A percentile compares a stretch with the other conserved stretches of the same genome.
Conservation (phyloP, 2,113 vertebrate genomes). For the Oreochromis niloticus region DNA sequence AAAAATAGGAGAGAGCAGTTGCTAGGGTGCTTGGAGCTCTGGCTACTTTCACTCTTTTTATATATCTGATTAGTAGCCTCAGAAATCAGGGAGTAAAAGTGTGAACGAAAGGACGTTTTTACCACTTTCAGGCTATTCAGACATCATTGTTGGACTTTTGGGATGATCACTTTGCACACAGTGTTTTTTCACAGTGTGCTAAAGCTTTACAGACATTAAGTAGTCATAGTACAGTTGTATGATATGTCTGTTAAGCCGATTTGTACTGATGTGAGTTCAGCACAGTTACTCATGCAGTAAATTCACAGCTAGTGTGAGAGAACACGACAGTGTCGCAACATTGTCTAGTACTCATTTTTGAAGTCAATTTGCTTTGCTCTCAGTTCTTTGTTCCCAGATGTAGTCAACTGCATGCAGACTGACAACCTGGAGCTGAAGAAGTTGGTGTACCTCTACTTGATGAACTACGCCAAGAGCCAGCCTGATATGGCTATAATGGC, state of each 20-base stretch:
- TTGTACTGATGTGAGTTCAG: not conserved
- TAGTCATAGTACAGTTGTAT: not conserved
- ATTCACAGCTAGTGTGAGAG: not conserved
- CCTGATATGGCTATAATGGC: slow-evolving; percentile 99
- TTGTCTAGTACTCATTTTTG: not conserved
- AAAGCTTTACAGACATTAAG: not conserved
- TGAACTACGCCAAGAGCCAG: slow-evolving; percentile 99
- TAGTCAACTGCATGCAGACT: slow-evolving; percentile 99
- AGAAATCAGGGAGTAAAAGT: not conserved
- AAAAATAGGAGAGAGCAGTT: not conserved
- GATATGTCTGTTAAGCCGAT: not conserved
- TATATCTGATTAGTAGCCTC: not conserved
- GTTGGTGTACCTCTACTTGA: slow-evolving; percentile 94
- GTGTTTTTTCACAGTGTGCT: not conserved
- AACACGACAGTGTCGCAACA: not conserved
- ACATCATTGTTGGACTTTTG: not conserved
- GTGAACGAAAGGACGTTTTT: accelerated
- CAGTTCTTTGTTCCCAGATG: slow-evolving; percentile 95
- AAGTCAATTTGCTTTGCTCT: not conserved
- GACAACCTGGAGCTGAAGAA: slow-evolving; percentile 99
- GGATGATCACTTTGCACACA: not conserved
- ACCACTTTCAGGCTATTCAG: not conserved
- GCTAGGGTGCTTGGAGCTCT: not conserved
- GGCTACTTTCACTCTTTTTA: not conserved
- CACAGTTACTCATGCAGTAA: not conserved